These are phyloP conservation scores for Dallia pectoralis DNA, from an alignment of 2,797 vertebrate genomes.

Conservation along the genomic window DNA sequence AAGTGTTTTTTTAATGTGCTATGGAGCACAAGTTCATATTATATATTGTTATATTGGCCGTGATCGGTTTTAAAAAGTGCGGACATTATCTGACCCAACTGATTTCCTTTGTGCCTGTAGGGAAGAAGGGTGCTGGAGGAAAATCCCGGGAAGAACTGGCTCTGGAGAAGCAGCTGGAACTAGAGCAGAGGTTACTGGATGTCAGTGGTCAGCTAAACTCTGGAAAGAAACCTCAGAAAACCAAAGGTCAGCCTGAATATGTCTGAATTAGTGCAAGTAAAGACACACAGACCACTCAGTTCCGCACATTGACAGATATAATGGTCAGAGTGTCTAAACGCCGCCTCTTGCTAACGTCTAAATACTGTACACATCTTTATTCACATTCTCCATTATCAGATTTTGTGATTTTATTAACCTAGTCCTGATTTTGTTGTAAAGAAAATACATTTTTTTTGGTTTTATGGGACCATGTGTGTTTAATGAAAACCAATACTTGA, in stretches of 20 bases:
- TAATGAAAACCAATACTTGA: not conserved
- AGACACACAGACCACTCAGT: not conserved
- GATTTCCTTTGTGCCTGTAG: slow-evolving; percentile 56
- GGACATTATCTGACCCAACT: not conserved
- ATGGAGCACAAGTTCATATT: too few relatives aligned
- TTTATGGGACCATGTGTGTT: too few relatives aligned
- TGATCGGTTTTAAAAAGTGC: not conserved
- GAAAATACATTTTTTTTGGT: too few relatives aligned
- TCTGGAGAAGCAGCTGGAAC: slow-evolving; percentile 89
- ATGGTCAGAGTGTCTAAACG: too few relatives aligned
- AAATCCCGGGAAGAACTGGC: slow-evolving; percentile 90
- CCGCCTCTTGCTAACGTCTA: too few relatives aligned
- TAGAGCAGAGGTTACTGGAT: slow-evolving; percentile 88
- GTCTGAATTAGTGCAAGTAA: not conserved
- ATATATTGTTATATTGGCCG: too few relatives aligned
- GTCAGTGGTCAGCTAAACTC: slow-evolving; percentile 95
- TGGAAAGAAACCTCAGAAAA: slow-evolving; percentile 86
- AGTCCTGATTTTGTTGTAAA: too few relatives aligned
- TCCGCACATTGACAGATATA: too few relatives aligned
- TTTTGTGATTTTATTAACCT: too few relatives aligned
- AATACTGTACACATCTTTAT: too few relatives aligned
- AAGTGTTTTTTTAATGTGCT: too few relatives aligned
- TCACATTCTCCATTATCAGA: too few relatives aligned
- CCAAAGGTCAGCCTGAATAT: slow-evolving; percentile 76
- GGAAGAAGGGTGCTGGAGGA: slow-evolving; percentile 82